phyloP scores from a whole-genome alignment of 2,888 invertebrate species.

The Phengaris alcon region DNA sequence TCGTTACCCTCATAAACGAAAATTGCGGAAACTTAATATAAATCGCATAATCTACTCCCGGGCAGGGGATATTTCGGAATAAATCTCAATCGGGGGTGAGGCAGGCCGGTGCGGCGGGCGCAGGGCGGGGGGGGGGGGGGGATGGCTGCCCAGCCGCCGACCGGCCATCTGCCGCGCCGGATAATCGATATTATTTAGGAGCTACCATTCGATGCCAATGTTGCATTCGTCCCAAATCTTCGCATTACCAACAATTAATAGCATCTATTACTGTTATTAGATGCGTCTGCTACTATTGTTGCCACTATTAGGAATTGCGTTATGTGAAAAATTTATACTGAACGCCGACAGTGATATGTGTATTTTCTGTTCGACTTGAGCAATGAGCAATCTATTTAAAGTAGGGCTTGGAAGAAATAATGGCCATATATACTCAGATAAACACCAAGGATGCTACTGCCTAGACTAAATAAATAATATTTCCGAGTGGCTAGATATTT shows the following conservation, averaged over 20 bases:
- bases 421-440: neutral
- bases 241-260: constrained; percentile 17
- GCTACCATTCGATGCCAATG: constrained; percentile 4
- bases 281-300: neutral
- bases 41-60: constrained; percentile 75
- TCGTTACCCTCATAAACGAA: constrained; percentile 68
- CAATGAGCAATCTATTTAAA: too few relatives aligned
- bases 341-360: neutral
- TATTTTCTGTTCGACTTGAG: neutral
- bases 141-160: constrained; percentile 52
- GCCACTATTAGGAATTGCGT: neutral
- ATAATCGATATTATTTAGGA: constrained; percentile 76
- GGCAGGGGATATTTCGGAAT: constrained; percentile 72
- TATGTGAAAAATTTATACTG: neutral
- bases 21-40: constrained; percentile 78
- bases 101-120: constrained; percentile 57
- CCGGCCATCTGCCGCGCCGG: constrained; percentile 75
- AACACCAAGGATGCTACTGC: neutral
- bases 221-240: constrained; percentile 14
- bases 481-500: constrained; percentile 14
- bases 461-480: constrained; percentile 10
- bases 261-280: neutral
- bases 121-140: constrained; percentile 54
- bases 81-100: constrained; percentile 75
- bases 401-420: neutral